A percentile compares a stretch with the other conserved stretches of the same genome.
Evolutionary conservation across 1,140 invertebrate species (phyloP).

Genomic region (Bradynema listronoti): DNA sequence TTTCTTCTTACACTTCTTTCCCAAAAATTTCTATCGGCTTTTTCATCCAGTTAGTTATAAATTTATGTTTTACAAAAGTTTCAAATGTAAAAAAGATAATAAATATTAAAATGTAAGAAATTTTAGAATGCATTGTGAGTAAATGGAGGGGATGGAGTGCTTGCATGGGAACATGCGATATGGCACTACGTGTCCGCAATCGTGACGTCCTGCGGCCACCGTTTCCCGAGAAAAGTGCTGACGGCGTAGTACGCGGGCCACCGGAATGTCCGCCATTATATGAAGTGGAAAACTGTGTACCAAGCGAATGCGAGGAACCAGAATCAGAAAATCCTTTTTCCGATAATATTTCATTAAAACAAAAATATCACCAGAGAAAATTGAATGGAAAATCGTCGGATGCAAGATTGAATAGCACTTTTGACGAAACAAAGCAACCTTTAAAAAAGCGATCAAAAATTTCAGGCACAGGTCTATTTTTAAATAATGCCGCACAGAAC

Average conservation of each 20-base stretch:
- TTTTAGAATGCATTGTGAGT: slow-evolving; percentile 25
- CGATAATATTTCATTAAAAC: neutral
- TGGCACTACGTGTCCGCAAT: slow-evolving; percentile 30
- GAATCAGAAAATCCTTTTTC: slow-evolving; percentile 29
- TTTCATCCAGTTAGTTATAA: no score
- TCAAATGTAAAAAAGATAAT: no score
- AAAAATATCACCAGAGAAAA: neutral
- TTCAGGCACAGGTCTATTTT: neutral
- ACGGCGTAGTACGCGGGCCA: slow-evolving; percentile 9
- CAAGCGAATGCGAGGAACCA: slow-evolving; percentile 21
- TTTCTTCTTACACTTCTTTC: no score
- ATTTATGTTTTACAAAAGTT: no score
- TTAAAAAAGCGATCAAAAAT: neutral
- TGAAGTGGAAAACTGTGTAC: slow-evolving; percentile 27
- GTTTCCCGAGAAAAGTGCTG: slow-evolving; percentile 23
- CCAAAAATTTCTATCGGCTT: no score
- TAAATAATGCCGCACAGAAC: neutral
- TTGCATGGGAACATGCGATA: slow-evolving; percentile 27
- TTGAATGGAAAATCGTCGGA: neutral
- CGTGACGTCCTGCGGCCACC: slow-evolving; percentile 27
- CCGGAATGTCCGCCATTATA: slow-evolving; percentile 29
- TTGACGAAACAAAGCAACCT: neutral
- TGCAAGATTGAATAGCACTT: neutral
- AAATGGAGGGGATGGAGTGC: slow-evolving; percentile 27
- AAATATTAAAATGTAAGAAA: no score